Percentiles rank a stretch among this genome's conserved stretches.
Evolutionary conservation across 1,140 invertebrate species (phyloP).

Genomic region (Psix sp.): DNA sequence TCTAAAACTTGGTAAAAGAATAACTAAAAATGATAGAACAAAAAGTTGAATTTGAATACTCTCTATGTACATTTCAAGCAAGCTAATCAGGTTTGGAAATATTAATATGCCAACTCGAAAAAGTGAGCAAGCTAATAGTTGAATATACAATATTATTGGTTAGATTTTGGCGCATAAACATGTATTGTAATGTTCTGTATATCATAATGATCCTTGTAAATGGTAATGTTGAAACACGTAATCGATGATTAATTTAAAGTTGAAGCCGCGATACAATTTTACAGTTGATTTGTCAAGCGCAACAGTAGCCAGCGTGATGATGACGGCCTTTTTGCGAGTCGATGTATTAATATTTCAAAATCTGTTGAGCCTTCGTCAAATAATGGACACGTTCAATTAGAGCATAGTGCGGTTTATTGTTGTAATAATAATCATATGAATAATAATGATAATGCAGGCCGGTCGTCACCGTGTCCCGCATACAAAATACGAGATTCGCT

Average conservation of each 20-base stretch:
- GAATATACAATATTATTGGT: background rate
- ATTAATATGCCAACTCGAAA: slow-evolving; percentile 20
- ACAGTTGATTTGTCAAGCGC: too few species aligned
- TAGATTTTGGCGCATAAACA: slow-evolving; percentile 2
- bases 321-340: background rate
- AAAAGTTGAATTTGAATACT: too few species aligned
- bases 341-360: slow-evolving; percentile 22
- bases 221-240: background rate
- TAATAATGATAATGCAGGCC: slow-evolving; percentile 67
- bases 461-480: slow-evolving; percentile 52
- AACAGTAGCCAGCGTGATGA: too few species aligned
- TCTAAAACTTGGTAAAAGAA: too few species aligned
- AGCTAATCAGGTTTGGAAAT: slow-evolving; percentile 11
- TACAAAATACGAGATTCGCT: slow-evolving; percentile 66
- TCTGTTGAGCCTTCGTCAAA: slow-evolving; percentile 12
- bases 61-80: background rate
- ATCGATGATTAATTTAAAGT: too few species aligned
- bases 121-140: background rate
- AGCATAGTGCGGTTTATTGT: slow-evolving; percentile 74
- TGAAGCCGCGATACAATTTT: too few species aligned
- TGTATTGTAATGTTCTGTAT: slow-evolving; percentile 3
- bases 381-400: slow-evolving; percentile 62
- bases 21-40: too few species aligned
- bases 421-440: slow-evolving; percentile 65
- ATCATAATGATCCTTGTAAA: background rate